Percentiles rank a stretch among this genome's conserved stretches.
Evolutionary conservation across 2,797 vertebrate species (phyloP).

Genomic region (Staurois parvus): DNA sequence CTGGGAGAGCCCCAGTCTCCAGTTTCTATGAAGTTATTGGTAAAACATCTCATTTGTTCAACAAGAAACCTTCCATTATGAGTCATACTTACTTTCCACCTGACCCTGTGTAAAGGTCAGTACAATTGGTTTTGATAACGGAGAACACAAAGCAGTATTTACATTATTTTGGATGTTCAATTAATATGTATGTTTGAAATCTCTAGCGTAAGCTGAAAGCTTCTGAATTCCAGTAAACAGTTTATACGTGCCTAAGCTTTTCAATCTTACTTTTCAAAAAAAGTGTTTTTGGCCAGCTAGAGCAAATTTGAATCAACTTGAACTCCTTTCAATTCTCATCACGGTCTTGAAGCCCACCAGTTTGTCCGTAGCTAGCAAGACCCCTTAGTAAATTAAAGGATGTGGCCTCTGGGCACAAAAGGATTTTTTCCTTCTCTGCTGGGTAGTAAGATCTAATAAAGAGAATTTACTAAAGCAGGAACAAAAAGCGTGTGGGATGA

Average conservation of each 20-base stretch:
- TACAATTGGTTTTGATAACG: too few species aligned
- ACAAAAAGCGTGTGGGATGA: slow-evolving; percentile 15
- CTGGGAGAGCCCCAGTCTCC: too few species aligned
- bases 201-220: background rate
- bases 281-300: background rate
- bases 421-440: background rate
- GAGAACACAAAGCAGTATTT: too few species aligned
- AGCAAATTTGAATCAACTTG: background rate
- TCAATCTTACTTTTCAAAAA: slow-evolving; percentile 1
- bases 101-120: too few species aligned
- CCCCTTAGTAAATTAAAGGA: background rate
- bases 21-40: too few species aligned
- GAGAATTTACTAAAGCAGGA: slow-evolving; percentile 23
- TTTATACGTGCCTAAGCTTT: slow-evolving; percentile 26
- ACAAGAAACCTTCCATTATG: too few species aligned
- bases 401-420: background rate
- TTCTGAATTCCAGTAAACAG: background rate
- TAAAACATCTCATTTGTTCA: too few species aligned
- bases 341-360: background rate
- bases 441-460: slow-evolving; percentile 32
- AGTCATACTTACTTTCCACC: too few species aligned
- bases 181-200: background rate
- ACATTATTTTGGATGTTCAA: background rate
- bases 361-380: background rate
- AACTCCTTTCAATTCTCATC: background rate